Base-by-base conservation (phyloP, 1,140 invertebrate species). In the Lepidurus arcticus region DNA sequence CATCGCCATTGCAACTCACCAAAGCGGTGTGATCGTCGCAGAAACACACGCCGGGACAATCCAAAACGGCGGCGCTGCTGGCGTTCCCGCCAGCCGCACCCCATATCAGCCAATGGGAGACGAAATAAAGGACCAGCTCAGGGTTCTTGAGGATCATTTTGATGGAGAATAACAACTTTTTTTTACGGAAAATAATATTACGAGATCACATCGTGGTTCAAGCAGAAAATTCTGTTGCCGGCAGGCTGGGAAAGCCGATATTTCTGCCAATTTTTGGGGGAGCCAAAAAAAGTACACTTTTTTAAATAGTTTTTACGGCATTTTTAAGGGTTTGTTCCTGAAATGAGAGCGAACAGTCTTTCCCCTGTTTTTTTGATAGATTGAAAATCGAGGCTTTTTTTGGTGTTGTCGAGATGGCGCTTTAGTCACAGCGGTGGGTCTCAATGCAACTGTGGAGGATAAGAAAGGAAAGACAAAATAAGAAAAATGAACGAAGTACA, bases 1-100 rank as follows among this genome's bases (percentile, higher is more conserved):
- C 73, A 34, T 78, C 44, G 42, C 83, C 84, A 8, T 83, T 81
- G 75, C 84, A 84, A 75, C 82, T 83, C 44, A 84, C 84, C 80
- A 83, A 82, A n/a, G 76, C 73, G 24, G 74, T 73, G 9, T 73
- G 76, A 10, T 81, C 78, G 75, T 83, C 79, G 74, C 79, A 81
- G 44, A 80, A 80, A 78, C 79, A 81, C 21, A 84, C 86, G 24
- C 84, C 82, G n/a, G 78, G 73, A 34, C 78, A 78, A 78, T 73
- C 65, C n/a, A 73, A 65, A 7, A 21, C 53, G 53, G 53, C n/a
- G 13, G 53, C 53, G 53, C 53, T 65, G 21, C 53, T 65, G 53
- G 53, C 53, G 53, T 65, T 65, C n/a, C 53, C 16, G 53, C 53
- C 53, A 7, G 16, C 53, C 53, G 53, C 21, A 21, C 53, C 21